Conservation (phyloP, 2,888 invertebrate species). For the Lydus trimaculatus region DNA sequence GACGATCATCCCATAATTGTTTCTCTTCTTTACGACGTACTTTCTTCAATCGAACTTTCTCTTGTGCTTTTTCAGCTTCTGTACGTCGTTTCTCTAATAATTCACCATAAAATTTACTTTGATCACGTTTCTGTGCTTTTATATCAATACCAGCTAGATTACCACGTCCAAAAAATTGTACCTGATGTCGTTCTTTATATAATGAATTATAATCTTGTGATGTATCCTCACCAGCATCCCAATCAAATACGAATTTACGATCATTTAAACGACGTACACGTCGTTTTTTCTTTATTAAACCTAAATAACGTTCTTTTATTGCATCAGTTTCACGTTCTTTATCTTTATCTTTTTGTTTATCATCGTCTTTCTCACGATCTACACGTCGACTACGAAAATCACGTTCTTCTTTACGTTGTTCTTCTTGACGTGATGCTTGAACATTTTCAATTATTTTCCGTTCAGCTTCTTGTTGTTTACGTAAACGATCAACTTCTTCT, state of each 20-base stretch:
- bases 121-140: conserved; percentile 93
- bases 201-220: conserved; percentile 96
- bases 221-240: conserved; percentile 99
- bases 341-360: conserved; percentile 74
- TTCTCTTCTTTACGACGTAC: conserved; percentile 96
- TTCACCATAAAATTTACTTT: conserved; percentile 97
- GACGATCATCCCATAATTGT: conserved; percentile 98
- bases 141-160: conserved; percentile 99
- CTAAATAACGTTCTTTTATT: conserved; percentile 94
- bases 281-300: conserved; percentile 91
- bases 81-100: conserved; percentile 93
- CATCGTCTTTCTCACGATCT: conserved; percentile 62
- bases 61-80: conserved; percentile 96
- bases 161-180: conserved; percentile 97
- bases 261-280: conserved; percentile 94
- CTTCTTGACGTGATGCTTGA: conserved; percentile 50
- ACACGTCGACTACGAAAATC: conserved; percentile 60
- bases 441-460: conserved; percentile 54
- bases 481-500: conserved; percentile 84
- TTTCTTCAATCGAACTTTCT: conserved; percentile 90
- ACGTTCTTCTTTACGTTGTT: conserved; percentile 53
- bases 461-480: conserved; percentile 75
- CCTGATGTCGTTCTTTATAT: conserved; percentile 96
- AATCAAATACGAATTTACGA: conserved; percentile 99
- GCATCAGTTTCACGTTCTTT: conserved; percentile 94